Conservation (phyloP, 2,888 invertebrate species). For the Tiliacea citrago region DNA sequence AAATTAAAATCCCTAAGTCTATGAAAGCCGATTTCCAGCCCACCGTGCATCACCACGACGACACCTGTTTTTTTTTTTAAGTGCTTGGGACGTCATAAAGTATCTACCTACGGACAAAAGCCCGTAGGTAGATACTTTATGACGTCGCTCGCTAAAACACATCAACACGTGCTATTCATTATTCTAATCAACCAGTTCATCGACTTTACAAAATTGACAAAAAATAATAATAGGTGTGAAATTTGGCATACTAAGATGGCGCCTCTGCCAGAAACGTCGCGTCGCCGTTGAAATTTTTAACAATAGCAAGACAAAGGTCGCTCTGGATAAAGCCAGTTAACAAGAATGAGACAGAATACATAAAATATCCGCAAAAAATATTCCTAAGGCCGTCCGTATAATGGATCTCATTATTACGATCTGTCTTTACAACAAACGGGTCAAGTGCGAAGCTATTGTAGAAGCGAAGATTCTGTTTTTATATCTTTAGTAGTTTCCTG, state of each 20-base stretch:
- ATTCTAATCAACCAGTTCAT: conserved; percentile 35
- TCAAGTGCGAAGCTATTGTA: conserved; percentile 44
- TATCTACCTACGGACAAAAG: too few species aligned
- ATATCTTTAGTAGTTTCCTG: conserved; percentile 45
- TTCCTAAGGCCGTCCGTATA: conserved; percentile 44
- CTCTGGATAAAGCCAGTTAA: conserved; percentile 53
- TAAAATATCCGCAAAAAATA: conserved; percentile 53
- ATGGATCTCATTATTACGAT: conserved; percentile 51
- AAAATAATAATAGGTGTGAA: conserved; percentile 72
- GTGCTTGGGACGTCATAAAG: too few species aligned
- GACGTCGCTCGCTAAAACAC: neutral
- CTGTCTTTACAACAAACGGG: conserved; percentile 42
- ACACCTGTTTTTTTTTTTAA: neutral
- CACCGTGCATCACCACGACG: too few species aligned
- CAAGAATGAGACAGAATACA: conserved; percentile 47
- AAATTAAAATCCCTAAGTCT: too few species aligned
- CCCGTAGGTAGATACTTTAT: neutral
- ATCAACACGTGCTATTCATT: conserved; percentile 35
- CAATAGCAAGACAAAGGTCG: conserved; percentile 60
- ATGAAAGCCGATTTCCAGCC: too few species aligned
- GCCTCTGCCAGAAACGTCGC: conserved; percentile 73
- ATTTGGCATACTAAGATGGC: conserved; percentile 74
- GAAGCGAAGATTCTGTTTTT: conserved; percentile 34
- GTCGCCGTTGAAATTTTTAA: conserved; percentile 57
- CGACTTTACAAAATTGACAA: conserved; percentile 48